phyloP scores from a whole-genome alignment of 1,140 invertebrate species.

The Macrosteles quadrilineatus region DNA sequence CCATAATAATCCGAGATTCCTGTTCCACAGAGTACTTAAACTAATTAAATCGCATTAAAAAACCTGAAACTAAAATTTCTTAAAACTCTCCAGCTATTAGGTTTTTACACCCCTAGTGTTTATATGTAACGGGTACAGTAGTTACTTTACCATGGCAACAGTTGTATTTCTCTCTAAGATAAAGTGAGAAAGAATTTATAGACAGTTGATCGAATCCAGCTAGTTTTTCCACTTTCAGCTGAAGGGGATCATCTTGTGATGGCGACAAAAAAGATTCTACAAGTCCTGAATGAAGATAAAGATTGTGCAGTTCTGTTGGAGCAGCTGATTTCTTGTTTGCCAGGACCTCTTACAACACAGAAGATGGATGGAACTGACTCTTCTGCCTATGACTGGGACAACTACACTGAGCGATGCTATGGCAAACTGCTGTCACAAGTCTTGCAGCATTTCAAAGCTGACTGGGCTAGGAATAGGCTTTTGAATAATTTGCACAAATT shows the following conservation, averaged over 20 bases:
- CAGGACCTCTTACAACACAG: conserved; percentile 63
- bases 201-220: conserved; percentile 9
- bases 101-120: no score
- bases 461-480: not conserved
- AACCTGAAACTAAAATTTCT: no score
- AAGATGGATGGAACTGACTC: conserved; percentile 55
- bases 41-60: no score
- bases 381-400: conserved; percentile 48
- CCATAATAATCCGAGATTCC: no score
- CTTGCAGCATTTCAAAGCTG: conserved; percentile 1
- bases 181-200: not conserved
- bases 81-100: no score
- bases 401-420: conserved; percentile 38
- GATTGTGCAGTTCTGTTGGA: conserved; percentile 22
- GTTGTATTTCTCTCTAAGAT: no score
- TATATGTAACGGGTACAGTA: no score
- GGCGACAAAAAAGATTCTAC: not conserved
- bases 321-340: conserved; percentile 49
- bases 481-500: conserved; percentile 16
- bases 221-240: conserved; percentile 31
- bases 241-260: not conserved
- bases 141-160: no score
- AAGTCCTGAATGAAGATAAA: conserved; percentile 12
- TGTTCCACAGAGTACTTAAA: no score
- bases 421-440: conserved; percentile 25